Evolutionary conservation across 2,888 invertebrate genomes (phyloP).

Genomic region (Chamaedrilus cognettii): DNA sequence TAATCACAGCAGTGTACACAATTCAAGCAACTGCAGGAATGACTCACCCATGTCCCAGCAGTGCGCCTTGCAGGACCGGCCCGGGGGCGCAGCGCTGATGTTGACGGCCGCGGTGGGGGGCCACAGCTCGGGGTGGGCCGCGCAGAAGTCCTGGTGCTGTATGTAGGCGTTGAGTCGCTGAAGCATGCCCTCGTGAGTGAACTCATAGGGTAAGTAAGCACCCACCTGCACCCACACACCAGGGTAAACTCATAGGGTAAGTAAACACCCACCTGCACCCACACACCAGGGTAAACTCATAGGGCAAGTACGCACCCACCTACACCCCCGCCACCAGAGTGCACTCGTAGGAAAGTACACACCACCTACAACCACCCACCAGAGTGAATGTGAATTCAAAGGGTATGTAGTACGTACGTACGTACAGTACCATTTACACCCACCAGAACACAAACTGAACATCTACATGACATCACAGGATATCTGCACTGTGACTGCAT

Average conservation of each 20-base stretch:
- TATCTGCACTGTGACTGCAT: too few relatives aligned
- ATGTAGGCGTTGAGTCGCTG: conserved; percentile 59
- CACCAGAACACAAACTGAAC: too few relatives aligned
- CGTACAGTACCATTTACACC: too few relatives aligned
- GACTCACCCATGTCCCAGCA: too few relatives aligned
- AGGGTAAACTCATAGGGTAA: conserved; percentile 59
- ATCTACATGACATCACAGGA: too few relatives aligned
- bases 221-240: too few relatives aligned
- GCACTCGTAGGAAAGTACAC: conserved; percentile 59
- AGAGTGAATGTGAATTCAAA: too few relatives aligned
- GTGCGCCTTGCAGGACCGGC: conserved; percentile 52
- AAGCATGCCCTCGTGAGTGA: conserved; percentile 60
- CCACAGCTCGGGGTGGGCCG: conserved; percentile 43
- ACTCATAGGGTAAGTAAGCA: conserved; percentile 58
- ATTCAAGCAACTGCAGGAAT: too few relatives aligned
- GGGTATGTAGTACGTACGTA: too few relatives aligned
- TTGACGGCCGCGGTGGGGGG: conserved; percentile 50
- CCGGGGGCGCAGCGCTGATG: conserved; percentile 41
- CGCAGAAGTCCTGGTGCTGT: conserved; percentile 60
- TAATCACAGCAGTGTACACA: too few relatives aligned
- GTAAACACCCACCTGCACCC: conserved; percentile 42
- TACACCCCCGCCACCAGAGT: too few relatives aligned
- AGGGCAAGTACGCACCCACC: conserved; percentile 52
- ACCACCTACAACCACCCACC: too few relatives aligned
- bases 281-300: conserved; percentile 59